Conservation (phyloP, 2,888 invertebrate species). For the Troides helena region DNA sequence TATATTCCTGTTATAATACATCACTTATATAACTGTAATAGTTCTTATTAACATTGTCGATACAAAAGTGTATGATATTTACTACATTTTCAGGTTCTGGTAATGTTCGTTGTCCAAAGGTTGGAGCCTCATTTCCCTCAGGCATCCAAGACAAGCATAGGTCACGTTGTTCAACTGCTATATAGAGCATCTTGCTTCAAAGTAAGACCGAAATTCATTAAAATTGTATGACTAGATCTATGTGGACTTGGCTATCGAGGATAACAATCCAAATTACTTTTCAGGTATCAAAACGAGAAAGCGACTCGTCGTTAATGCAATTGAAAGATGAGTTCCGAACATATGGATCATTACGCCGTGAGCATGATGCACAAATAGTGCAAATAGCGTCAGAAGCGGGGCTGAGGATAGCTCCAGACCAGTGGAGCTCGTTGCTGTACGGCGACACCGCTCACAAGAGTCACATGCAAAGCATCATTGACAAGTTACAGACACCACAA, state of each 20-base stretch:
- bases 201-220: constrained; percentile 67
- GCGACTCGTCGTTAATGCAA: constrained; percentile 98
- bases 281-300: constrained; percentile 96
- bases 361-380: constrained; percentile 99
- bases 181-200: constrained; percentile 99
- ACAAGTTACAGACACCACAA: constrained; percentile 95
- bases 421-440: constrained; percentile 98
- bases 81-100: constrained; percentile 81
- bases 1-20: too few relatives aligned
- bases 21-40: too few relatives aligned
- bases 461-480: constrained; percentile 95
- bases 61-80: not conserved
- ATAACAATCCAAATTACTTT: too few relatives aligned
- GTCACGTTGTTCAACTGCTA: constrained; percentile 98
- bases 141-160: constrained; percentile 99
- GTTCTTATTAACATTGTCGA: too few relatives aligned
- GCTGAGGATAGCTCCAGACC: constrained; percentile 97
- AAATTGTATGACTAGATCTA: too few relatives aligned
- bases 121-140: constrained; percentile 97
- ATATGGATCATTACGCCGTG: constrained; percentile 94
- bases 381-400: constrained; percentile 99
- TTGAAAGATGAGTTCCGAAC: constrained; percentile 97
- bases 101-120: constrained; percentile 99
- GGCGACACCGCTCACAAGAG: constrained; percentile 97
- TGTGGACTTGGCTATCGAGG: too few relatives aligned